Evolutionary conservation across 2,113 vertebrate species (phyloP).

Genomic region (Poeciliopsis prolifica): DNA sequence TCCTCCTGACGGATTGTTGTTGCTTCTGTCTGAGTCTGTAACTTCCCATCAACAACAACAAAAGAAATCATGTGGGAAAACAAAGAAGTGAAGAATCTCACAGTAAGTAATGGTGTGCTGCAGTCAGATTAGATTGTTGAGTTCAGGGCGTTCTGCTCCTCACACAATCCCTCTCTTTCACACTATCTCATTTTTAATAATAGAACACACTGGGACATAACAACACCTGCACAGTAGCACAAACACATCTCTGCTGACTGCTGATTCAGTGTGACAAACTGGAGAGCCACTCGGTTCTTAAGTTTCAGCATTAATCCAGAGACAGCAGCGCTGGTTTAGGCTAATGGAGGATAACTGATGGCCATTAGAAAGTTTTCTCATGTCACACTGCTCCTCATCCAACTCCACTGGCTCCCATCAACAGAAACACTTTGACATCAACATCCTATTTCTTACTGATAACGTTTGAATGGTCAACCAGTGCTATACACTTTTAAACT

Average conservation of each 20-base stretch:
- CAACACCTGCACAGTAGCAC: constrained; percentile 21
- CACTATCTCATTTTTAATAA: constrained; percentile 21
- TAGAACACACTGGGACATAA: constrained; percentile 23
- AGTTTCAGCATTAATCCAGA: background rate
- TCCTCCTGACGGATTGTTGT: background rate
- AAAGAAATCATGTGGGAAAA: constrained; percentile 57
- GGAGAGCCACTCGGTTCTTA: too few relatives aligned
- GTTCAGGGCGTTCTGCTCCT: constrained; percentile 27
- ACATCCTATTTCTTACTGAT: too few relatives aligned
- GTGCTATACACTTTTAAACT: too few relatives aligned
- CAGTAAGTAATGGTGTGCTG: constrained; percentile 24
- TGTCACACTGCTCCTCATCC: too few relatives aligned
- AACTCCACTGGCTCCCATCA: too few relatives aligned
- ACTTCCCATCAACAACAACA: background rate
- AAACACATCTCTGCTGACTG: background rate
- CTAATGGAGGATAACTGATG: background rate
- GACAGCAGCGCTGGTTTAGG: background rate
- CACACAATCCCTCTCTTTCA: background rate
- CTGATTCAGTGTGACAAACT: background rate
- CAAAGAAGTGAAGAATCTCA: constrained; percentile 31
- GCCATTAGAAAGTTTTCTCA: background rate
- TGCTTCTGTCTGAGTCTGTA: background rate
- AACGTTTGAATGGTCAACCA: too few relatives aligned
- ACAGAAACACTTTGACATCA: too few relatives aligned
- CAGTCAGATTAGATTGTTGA: constrained; percentile 20